Evolutionary conservation across 2,797 vertebrate species (phyloP), one percentile per base, ranked within the genome.

Genomic region (Merluccius polli): DNA sequence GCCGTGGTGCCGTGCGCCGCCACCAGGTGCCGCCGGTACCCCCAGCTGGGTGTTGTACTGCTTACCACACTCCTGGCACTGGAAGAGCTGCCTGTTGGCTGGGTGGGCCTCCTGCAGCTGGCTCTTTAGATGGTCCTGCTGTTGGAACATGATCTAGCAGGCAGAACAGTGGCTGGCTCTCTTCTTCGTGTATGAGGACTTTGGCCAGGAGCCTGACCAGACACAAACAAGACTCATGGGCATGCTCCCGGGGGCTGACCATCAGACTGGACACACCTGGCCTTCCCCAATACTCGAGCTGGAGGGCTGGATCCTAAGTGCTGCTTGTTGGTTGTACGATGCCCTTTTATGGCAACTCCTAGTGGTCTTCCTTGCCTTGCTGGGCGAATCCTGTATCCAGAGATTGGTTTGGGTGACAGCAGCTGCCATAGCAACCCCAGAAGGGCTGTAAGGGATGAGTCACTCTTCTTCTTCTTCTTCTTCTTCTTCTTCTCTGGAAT

Each of bases 21-120:
- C 87, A 96, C 92, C 10, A 93, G 84, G 78, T 99, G 97, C 0
- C 97, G 95, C 82, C 95, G 87, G 79, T 97, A 98, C 79, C 97
- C n/a, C 97, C 13, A 99, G 93, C 76, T 98, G 97, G 0, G 97
- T 99, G 93, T 97, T 98, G 87, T 98, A 99, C 91, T 96, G 97
- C 91, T 99, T 99, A 78, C 97, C 97, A 0, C 97, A 99, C 88
- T 97, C 96, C 1, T 96, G 95, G 73, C 97, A 99, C 87, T 95
- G 95, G 59, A 98, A 97, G 38, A 96, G 95, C 87, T 97, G 96
- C 86, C 97, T 95, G 92, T 93, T 94, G 85, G 95, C 93, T 18
- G 95, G 87, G 82, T 95, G 96, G 90, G 78, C 81, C 32, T 91
- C 89, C 81, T 88, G 87, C 78, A 88, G 84, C 77, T 85, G 90